Conservation (phyloP, 2,797 vertebrate genomes). For the Odontamblyopus lacepedii region DNA sequence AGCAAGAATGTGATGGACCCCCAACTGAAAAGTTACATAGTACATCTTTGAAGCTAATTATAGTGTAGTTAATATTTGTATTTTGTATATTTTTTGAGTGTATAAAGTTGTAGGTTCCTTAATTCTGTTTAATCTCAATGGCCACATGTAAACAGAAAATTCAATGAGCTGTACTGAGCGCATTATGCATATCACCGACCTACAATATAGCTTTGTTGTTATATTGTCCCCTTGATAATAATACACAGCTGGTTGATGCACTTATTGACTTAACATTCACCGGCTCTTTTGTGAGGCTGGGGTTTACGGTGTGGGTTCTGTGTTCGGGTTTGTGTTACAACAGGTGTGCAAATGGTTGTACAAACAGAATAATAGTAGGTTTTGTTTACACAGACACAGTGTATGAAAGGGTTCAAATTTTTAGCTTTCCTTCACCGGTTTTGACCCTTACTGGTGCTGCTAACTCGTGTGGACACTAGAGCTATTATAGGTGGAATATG, state of each 20-base stretch:
- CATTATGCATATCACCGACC: not conserved
- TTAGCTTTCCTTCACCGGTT: constrained; percentile 19
- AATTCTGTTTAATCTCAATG: no score
- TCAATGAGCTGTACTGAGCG: not conserved
- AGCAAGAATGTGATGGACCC: no score
- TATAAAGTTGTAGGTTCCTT: no score
- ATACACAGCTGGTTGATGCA: constrained; percentile 46
- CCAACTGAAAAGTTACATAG: no score
- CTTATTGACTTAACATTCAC: constrained; percentile 32
- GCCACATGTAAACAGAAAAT: not conserved
- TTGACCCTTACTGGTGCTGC: constrained; percentile 38
- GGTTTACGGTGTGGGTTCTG: constrained; percentile 26
- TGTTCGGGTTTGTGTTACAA: constrained; percentile 54
- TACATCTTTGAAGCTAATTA: no score
- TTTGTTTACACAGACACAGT: constrained; percentile 47
- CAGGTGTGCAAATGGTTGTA: constrained; percentile 66
- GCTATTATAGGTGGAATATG: constrained; percentile 24
- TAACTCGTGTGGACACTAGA: constrained; percentile 21
- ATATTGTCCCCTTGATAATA: constrained; percentile 27
- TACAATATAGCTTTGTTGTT: constrained; percentile 6
- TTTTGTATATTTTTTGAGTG: no score
- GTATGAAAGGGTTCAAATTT: constrained; percentile 27
- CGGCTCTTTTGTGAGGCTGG: constrained; percentile 30
- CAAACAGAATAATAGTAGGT: constrained; percentile 45
- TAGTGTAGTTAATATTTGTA: no score